phyloP scores from a whole-genome alignment of 2,797 vertebrate genomes.

The Platalea minor region DNA sequence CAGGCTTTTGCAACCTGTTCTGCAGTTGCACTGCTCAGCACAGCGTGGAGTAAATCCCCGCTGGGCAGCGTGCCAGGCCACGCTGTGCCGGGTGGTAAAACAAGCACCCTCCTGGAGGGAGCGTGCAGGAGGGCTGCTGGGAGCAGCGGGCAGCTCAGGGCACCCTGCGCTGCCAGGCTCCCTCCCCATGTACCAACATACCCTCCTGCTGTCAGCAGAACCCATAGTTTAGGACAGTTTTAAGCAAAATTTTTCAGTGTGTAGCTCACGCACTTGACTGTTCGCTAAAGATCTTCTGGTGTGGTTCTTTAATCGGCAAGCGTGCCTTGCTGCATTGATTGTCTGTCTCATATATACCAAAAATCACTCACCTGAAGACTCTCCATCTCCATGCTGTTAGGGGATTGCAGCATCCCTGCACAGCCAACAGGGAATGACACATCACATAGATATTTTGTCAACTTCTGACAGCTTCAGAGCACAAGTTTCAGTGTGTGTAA shows the following conservation, averaged over 20 bases:
- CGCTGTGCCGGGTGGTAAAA: fast-evolving
- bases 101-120: not conserved
- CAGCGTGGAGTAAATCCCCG: not conserved
- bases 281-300: not conserved
- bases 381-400: not conserved
- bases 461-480: not conserved
- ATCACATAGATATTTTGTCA: not conserved
- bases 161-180: not conserved
- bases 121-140: fast-evolving
- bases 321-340: not conserved
- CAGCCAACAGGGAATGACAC: not conserved
- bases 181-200: not conserved
- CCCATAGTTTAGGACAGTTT: not conserved
- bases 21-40: not conserved
- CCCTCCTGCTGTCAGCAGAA: not conserved
- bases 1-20: not conserved
- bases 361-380: not conserved
- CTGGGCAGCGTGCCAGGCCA: not conserved
- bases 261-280: not conserved
- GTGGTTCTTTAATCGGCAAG: not conserved
- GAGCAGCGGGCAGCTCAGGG: too few relatives aligned
- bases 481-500: not conserved
- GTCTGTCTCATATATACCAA: not conserved
- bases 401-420: not conserved
- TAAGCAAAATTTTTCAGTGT: not conserved